A percentile compares a stretch with the other conserved stretches of the same genome.
phyloP scores from a whole-genome alignment of 1,140 invertebrate species.

The Heliconius hermathena region DNA sequence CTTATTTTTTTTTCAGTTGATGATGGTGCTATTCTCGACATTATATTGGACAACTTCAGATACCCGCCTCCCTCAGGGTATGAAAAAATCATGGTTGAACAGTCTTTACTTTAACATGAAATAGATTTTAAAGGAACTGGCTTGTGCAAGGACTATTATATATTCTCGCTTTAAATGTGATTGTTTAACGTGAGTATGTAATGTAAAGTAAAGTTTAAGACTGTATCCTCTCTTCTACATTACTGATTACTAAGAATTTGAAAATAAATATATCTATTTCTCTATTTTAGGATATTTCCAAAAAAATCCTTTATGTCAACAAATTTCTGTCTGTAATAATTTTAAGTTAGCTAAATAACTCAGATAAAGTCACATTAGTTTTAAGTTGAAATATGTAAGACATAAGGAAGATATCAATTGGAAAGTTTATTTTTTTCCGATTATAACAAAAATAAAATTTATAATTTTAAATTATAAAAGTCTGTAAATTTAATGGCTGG shows the following conservation, averaged over 20 bases:
- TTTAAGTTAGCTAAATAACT: background rate
- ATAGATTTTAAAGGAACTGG: slow-evolving; percentile 27
- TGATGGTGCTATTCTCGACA: slow-evolving; percentile 97
- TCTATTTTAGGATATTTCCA: background rate
- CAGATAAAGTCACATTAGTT: background rate
- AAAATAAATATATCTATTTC: background rate
- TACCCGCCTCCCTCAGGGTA: slow-evolving; percentile 94
- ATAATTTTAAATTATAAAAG: too few relatives aligned
- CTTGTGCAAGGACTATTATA: slow-evolving; percentile 46
- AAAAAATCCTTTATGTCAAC: background rate
- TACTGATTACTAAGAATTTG: background rate
- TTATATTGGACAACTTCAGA: slow-evolving; percentile 94
- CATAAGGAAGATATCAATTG: background rate
- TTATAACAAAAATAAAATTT: background rate
- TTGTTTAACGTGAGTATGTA: slow-evolving; percentile 24
- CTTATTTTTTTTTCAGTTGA: slow-evolving; percentile 89
- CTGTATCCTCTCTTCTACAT: slow-evolving; percentile 30
- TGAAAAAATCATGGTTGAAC: slow-evolving; percentile 98
- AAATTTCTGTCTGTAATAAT: background rate
- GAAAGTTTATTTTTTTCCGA: background rate
- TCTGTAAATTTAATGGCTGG: too few relatives aligned
- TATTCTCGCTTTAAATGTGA: slow-evolving; percentile 32
- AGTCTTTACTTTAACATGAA: slow-evolving; percentile 93
- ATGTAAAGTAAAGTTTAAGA: slow-evolving; percentile 21
- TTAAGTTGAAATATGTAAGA: background rate